Evolutionary conservation across 1,140 invertebrate species (phyloP).

Genomic region (Mya arenaria): DNA sequence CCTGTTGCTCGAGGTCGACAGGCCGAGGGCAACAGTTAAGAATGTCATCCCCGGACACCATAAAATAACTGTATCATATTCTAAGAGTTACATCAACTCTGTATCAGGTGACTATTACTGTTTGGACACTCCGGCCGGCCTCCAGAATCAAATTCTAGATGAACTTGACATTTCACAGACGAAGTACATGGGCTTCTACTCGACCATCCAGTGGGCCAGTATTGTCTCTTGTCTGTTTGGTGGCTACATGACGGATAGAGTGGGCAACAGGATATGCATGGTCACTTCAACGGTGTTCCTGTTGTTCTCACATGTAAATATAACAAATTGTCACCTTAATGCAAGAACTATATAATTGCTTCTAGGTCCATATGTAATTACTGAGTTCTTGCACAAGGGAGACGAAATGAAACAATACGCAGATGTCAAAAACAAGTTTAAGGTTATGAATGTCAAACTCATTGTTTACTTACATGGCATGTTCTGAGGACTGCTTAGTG

Average conservation of each 20-base stretch:
- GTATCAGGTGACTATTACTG: constrained; percentile 34
- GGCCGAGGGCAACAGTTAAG: too few species aligned
- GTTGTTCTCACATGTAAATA: not conserved
- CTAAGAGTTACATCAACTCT: too few species aligned
- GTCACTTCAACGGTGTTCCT: not conserved
- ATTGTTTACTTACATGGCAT: not conserved
- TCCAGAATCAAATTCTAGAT: constrained; percentile 27
- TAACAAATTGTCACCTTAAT: not conserved
- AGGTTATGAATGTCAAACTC: not conserved
- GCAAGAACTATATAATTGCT: not conserved
- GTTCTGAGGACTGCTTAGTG: too few species aligned
- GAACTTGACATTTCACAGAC: constrained; percentile 35
- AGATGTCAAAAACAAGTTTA: not conserved
- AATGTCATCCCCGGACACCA: too few species aligned
- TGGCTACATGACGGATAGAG: constrained; percentile 23
- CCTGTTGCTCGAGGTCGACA: too few species aligned
- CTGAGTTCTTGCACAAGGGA: not conserved
- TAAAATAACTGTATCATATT: too few species aligned
- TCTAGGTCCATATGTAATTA: not conserved
- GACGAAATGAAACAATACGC: not conserved
- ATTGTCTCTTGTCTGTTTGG: constrained; percentile 34
- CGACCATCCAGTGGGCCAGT: constrained; percentile 20
- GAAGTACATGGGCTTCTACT: constrained; percentile 41
- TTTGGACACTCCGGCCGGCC: constrained; percentile 2
- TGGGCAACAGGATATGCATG: not conserved